Evolutionary conservation across 2,888 invertebrate species (phyloP).

Genomic region (Microctonus brassicae): DNA sequence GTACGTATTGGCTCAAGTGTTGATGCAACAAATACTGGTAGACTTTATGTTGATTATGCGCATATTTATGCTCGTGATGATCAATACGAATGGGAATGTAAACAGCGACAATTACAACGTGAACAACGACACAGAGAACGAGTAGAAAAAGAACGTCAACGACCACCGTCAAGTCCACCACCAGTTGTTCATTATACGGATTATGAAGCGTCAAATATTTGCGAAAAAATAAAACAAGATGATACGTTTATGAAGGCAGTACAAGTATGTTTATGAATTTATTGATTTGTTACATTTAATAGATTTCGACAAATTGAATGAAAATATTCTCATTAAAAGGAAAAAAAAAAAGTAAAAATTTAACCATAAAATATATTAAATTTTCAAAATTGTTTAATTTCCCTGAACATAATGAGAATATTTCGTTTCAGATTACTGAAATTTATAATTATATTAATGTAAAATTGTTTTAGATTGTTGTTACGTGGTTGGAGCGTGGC

Average conservation of each 20-base stretch:
- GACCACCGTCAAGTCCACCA: conserved; percentile 84
- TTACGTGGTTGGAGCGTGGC: conserved; percentile 94
- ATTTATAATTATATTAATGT: conserved; percentile 20
- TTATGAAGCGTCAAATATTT: conserved; percentile 80
- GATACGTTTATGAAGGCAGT: conserved; percentile 88
- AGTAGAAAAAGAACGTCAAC: conserved; percentile 77
- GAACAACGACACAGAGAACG: conserved; percentile 84
- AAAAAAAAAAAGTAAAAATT: no score
- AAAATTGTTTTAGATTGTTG: conserved; percentile 75
- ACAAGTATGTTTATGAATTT: conserved; percentile 76
- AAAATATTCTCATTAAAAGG: no score
- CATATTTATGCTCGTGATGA: conserved; percentile 87
- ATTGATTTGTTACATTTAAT: no score
- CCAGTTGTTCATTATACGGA: conserved; percentile 88
- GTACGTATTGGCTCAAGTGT: conserved; percentile 81
- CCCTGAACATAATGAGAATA: no score
- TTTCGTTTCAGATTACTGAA: conserved; percentile 2
- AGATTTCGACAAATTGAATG: no score
- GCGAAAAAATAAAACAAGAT: conserved; percentile 89
- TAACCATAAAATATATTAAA: no score
- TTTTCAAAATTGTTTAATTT: no score
- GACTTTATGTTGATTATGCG: conserved; percentile 95
- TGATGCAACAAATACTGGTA: conserved; percentile 83
- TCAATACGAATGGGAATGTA: conserved; percentile 93
- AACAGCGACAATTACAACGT: conserved; percentile 85